phyloP scores from a whole-genome alignment of 2,888 invertebrate species.

The Sinodicranocentrus sp. region DNA sequence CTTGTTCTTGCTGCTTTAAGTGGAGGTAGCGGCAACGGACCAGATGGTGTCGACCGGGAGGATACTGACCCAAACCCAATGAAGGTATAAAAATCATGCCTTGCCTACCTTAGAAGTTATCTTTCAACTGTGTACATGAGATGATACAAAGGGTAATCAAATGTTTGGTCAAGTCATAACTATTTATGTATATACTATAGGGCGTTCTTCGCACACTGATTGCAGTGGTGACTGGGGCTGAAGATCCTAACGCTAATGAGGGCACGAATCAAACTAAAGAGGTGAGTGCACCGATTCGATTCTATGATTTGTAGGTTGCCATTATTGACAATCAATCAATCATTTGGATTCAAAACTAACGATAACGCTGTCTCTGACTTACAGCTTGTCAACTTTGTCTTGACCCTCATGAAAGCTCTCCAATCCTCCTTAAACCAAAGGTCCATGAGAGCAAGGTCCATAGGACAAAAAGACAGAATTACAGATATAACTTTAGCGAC shows the following conservation, averaged over 20 bases:
- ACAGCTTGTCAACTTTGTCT: constrained; percentile 94
- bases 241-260: constrained; percentile 94
- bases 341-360: not conserved
- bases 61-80: constrained; percentile 84
- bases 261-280: constrained; percentile 96
- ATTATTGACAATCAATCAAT: no score
- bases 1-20: constrained; percentile 91
- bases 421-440: constrained; percentile 96
- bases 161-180: not conserved
- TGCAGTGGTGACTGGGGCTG: constrained; percentile 93
- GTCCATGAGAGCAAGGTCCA: constrained; percentile 89
- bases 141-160: no score
- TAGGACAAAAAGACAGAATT: constrained; percentile 92
- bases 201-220: constrained; percentile 95
- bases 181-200: constrained; percentile 81
- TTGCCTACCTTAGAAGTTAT: no score
- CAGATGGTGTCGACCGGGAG: constrained; percentile 90
- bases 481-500: constrained; percentile 94
- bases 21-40: constrained; percentile 81
- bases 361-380: not conserved
- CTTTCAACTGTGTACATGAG: no score
- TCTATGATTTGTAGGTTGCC: not conserved
- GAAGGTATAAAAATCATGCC: constrained; percentile 89
- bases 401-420: constrained; percentile 92
- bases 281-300: constrained; percentile 82